Evolutionary conservation across 1,140 invertebrate species (phyloP), one percentile per base, ranked within the genome.

Genomic region (Colletes latitarsis): DNA sequence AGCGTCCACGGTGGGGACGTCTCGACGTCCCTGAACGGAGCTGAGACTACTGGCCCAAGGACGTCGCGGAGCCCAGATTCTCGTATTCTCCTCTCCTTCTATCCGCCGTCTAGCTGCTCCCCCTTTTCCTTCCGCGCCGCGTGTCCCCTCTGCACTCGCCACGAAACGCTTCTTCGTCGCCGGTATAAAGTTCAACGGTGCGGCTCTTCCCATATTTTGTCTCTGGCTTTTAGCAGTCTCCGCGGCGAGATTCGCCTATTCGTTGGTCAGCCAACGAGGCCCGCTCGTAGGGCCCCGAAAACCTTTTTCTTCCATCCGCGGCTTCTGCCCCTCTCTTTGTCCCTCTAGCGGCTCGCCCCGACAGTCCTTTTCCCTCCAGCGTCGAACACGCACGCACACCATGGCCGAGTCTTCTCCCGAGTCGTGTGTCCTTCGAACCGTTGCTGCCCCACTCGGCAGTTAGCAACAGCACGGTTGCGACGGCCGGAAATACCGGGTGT

Each of bases 21-120:
- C 85, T 83, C 89, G 89, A 90, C 89, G 90, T 85, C 91, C 90
- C 87, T 89, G 91, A 89, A 76, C 70, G 85, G 69, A 81, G 71
- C 82, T 64, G 86, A 87, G 89, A 90, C 90, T 90, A 91, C 87
- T 86, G 87, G 80, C 90, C 90, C 90, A 91, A 91, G 90, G 91
- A 90, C 90, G 90, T 90, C 89, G 85, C 89, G 87, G 91, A 90
- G 83, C 89, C 90, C 91, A 90, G 89, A 91, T 90, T 90, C 70
- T 77, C 76, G 52, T 71, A 52, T 77, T 14, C 43, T 46, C 58
- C 21, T 60, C 67, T 30, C 57, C 43, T 41, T 55, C 57, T 46
- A 43, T 30, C 64, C 15, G 1, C 57, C 73, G 9, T 57, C 82
- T 9, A 17, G 14, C 62, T 17, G 6, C 19, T 39, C 14, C 55